These are phyloP conservation scores for Nysson spinosus DNA, from an alignment of 2,888 invertebrate genomes.

Conservation along the genomic window DNA sequence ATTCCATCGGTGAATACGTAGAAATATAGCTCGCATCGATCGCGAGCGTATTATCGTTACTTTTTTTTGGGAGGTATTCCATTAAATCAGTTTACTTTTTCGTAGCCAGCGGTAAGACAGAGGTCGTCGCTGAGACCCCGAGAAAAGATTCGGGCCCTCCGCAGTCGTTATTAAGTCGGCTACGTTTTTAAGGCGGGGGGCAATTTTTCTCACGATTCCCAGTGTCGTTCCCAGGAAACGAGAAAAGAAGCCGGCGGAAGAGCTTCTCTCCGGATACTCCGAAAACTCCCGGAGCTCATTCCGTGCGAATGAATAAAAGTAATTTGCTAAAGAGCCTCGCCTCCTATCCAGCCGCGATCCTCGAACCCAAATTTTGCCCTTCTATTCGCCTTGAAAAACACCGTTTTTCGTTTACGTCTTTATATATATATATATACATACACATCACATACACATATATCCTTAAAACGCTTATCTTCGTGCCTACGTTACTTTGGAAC, in stretches of 20 bases:
- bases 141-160: conserved; percentile 7
- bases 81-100: too few species aligned
- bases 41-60: too few species aligned
- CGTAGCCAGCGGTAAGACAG: too few species aligned
- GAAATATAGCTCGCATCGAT: too few species aligned
- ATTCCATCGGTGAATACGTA: too few species aligned
- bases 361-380: conserved; percentile 26
- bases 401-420: too few species aligned
- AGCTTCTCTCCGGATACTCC: conserved; percentile 3
- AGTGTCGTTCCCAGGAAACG: conserved; percentile 8
- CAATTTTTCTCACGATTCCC: conserved; percentile 42
- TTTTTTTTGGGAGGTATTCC: too few species aligned
- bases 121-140: too few species aligned
- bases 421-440: not conserved
- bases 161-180: conserved; percentile 22
- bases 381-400: conserved; percentile 23
- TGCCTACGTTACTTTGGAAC: conserved; percentile 10
- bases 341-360: conserved; percentile 40
- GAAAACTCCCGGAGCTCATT: conserved; percentile 40
- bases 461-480: conserved; percentile 11
- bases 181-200: conserved; percentile 37
- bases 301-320: conserved; percentile 53
- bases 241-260: conserved; percentile 24
- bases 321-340: conserved; percentile 56
- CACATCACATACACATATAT: conserved; percentile 1